Base-by-base conservation (phyloP, 2,113 vertebrate genomes). In the Pipra filicauda region DNA sequence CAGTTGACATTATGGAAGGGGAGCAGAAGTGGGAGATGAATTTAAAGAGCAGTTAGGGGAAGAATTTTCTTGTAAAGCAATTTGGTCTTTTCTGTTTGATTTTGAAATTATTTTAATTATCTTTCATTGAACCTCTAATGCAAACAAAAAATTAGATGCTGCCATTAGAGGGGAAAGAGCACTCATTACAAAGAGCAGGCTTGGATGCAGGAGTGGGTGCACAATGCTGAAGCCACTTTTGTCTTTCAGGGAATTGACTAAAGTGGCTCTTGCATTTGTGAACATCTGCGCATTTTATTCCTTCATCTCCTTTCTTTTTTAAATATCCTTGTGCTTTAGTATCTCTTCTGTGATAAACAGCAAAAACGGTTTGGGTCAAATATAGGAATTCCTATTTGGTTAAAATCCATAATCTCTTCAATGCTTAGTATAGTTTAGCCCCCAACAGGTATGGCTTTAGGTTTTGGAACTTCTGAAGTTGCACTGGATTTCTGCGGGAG, bases 91-190 rank as follows among this genome's bases (percentile, higher is more conserved):
- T 87, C 65, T 71, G 12, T 79, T 89, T 75, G 51, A 35, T 84
- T 95, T 92, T 77, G 70, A 79, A 85, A 87, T 84, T 78, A 78
- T 89, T 97, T 91, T 67, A 89, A 75, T 94, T 91, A 33, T 49
- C 54, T 85, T 85, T 94, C 57, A 57, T 89, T 55, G 44, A 85
- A 49, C 44, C 20, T 89, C 81, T 58, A 92, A 85, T 72, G 61
- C 74, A 95, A 91, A 77, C 3, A 20, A 92, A 82, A 74, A 51
- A 39, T 46, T 70, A 73, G 80, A 58, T 84, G 31, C 17, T 86
- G 46, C 51, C 4, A 2, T 84, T 86, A 84, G 52, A 72, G 19
- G 23, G 57, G 24, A 67, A 91, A 95, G 71, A 6, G 1, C n/a
- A 48, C 7, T 72, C 19, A 10, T 65, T 51, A 39, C 20, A 12